These are phyloP conservation scores for Poecile montanus DNA, from an alignment of 2,797 vertebrate genomes.

Conservation along the genomic window DNA sequence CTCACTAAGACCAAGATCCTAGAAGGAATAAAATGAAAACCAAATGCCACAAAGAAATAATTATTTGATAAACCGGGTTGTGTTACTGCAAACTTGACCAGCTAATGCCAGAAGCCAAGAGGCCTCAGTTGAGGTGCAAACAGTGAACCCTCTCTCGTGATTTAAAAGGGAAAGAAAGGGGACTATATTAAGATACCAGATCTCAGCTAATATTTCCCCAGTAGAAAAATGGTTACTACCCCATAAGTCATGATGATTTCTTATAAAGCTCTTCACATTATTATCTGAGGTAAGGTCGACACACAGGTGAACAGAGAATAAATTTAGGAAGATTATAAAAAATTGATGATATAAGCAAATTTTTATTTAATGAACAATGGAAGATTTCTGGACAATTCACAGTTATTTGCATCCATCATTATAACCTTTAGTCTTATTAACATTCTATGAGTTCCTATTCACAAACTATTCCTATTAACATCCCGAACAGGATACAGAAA, in stretches of 20 bases:
- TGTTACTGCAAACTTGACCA: background rate
- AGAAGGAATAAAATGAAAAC: background rate
- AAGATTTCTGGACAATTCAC: background rate
- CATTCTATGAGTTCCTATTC: background rate
- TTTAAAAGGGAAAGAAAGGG: background rate
- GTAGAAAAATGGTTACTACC: background rate
- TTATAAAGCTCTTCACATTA: background rate
- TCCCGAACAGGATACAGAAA: background rate
- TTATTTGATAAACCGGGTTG: background rate
- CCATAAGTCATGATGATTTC: background rate
- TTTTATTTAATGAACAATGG: background rate
- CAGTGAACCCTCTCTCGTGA: background rate
- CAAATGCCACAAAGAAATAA: background rate
- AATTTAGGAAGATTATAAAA: background rate
- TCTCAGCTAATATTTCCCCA: background rate
- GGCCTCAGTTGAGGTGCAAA: background rate
- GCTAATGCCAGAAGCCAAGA: background rate
- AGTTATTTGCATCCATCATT: background rate
- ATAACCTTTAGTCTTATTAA: background rate
- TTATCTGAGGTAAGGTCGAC: background rate
- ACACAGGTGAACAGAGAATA: background rate
- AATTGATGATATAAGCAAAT: background rate
- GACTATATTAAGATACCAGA: background rate
- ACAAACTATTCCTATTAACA: background rate
- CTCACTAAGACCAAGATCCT: background rate